Evolutionary conservation across 2,113 vertebrate genomes (phyloP).

Genomic region (Poeciliopsis retropinna): DNA sequence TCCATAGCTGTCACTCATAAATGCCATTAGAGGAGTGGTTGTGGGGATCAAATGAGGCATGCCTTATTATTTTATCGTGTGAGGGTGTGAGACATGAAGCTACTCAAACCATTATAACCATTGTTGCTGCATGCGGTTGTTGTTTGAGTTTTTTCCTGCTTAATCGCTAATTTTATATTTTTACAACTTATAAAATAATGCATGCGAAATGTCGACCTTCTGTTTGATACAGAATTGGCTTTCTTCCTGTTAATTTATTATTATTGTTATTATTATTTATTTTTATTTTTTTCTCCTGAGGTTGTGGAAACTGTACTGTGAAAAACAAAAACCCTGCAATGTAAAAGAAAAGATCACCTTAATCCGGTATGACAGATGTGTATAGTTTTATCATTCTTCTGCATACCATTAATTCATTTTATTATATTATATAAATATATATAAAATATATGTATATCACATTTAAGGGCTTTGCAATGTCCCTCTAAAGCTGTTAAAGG

Average conservation of each 20-base stretch:
- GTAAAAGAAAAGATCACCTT: conserved; percentile 62
- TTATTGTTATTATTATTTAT: too few species aligned
- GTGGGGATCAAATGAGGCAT: conserved; percentile 87
- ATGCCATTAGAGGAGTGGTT: conserved; percentile 71
- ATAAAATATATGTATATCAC: conserved; percentile 51
- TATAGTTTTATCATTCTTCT: conserved; percentile 78
- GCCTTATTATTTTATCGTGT: conserved; percentile 91
- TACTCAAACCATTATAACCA: conserved; percentile 76
- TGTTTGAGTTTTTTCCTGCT: conserved; percentile 70
- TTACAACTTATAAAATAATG: conserved; percentile 73
- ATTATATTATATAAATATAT: conserved; percentile 37
- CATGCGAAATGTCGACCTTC: conserved; percentile 79
- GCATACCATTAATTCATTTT: conserved; percentile 65
- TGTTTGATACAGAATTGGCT: conserved; percentile 71
- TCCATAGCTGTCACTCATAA: conserved; percentile 58
- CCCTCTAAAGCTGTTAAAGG: conserved; percentile 73
- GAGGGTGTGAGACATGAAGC: conserved; percentile 78
- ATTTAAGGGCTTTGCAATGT: conserved; percentile 82
- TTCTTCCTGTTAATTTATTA: conserved; percentile 15
- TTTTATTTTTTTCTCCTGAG: conserved; percentile 43
- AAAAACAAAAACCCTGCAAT: conserved; percentile 59
- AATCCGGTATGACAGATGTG: conserved; percentile 69
- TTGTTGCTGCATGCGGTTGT: conserved; percentile 94
- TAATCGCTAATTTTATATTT: conserved; percentile 59
- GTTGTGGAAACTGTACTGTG: conserved; percentile 71